Evolutionary conservation across 2,113 vertebrate species (phyloP), one percentile per base, ranked within the genome.

Genomic region (Calidris pugnax): DNA sequence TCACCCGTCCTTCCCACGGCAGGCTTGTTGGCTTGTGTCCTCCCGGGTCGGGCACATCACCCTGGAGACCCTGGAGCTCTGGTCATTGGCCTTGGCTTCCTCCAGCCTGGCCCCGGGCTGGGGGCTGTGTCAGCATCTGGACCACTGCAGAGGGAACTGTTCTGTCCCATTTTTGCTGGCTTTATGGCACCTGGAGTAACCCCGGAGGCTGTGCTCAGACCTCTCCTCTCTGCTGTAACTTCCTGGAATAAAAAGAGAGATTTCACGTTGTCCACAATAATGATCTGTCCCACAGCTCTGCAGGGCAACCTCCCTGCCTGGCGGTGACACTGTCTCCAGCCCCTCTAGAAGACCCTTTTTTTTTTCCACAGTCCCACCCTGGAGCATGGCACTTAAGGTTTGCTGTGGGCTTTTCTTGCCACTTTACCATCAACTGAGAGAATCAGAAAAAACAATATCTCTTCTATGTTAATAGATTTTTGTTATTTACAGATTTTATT

Each of bases 201-300:
- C 20, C 3, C 1, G 4, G 20, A 69, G n/a, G 39, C 63, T 39
- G 69, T 1, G 4, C 28, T 32, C 39, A 47, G 39, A 21, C 24
- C 16, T 69, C 28, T 41, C 14, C 45, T 63, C n/a, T 56, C 2
- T 39, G 18, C 55, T 47, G 13, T 39, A 62, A 17, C 19, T 69
- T n/a, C 50, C 12, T 41, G 32, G 48, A 18, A 28, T 41, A 27
- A 63, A n/a, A 48, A 14, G 32, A 63, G 26, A 10, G 56, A 32
- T 63, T 60, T 77, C 14, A 7, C 3, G 5, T 14, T 12, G 39
- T 8, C 55, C 41, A 13, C 26, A 8, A 7, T 5, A 27, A 77
- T 4, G 0, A 1, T 3, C 39, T 15, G 13, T 23, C 39, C n/a
- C 63, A 22, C 28, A 0, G 9, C 11, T 14, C n/a, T 39, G n/a